A percentile compares a stretch with the other conserved stretches of the same genome.
phyloP scores from a whole-genome alignment of 1,140 invertebrate species.

The Apocrypta bakeri region DNA sequence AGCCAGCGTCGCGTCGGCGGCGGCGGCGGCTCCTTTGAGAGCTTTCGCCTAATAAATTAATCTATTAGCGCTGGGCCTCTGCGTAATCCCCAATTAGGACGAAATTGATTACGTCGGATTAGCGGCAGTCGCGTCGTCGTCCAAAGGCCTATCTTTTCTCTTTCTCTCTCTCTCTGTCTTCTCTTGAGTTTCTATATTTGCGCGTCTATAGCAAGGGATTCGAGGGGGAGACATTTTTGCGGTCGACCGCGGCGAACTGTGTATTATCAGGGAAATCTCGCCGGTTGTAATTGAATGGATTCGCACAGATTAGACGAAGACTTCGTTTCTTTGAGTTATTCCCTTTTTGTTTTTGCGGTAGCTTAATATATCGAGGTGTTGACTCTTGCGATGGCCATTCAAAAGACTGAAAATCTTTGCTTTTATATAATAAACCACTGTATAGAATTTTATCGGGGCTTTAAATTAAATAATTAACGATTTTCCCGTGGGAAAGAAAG shows the following conservation, averaged over 20 bases:
- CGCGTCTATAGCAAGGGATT: not conserved
- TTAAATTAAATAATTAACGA: too few species aligned
- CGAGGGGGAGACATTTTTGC: not conserved
- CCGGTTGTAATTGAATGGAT: constrained; percentile 35
- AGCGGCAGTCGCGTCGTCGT: constrained; percentile 53
- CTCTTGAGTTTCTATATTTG: not conserved
- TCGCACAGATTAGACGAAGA: constrained; percentile 19
- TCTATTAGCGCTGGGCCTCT: constrained; percentile 68
- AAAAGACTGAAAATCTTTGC: too few species aligned
- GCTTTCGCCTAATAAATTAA: constrained; percentile 72
- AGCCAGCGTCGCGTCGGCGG: constrained; percentile 56
- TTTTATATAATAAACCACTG: too few species aligned
- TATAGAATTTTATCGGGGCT: not conserved
- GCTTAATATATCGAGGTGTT: not conserved
- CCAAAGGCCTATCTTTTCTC: constrained; percentile 5
- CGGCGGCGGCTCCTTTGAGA: constrained; percentile 68
- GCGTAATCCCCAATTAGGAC: constrained; percentile 71
- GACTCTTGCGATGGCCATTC: not conserved
- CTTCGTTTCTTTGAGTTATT: not conserved
- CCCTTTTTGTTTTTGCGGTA: not conserved
- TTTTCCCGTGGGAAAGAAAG: too few species aligned
- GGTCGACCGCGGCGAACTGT: not conserved
- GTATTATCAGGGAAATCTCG: not conserved
- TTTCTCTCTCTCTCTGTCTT: not conserved
- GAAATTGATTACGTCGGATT: constrained; percentile 72